Evolutionary conservation across 1,140 invertebrate genomes (phyloP).

Genomic region (Nylanderia fulva): DNA sequence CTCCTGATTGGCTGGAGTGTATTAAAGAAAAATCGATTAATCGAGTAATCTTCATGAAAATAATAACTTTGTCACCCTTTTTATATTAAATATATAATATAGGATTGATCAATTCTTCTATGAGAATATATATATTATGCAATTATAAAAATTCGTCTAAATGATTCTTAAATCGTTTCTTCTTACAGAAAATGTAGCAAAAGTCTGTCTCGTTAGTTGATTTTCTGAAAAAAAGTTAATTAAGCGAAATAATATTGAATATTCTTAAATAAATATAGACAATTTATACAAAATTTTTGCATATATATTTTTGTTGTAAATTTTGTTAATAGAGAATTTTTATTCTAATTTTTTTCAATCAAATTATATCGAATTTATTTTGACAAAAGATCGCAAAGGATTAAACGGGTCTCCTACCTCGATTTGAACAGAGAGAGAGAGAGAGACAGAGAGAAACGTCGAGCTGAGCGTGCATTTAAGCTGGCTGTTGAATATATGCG

Average conservation of each 20-base stretch:
- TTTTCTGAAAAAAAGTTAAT: background rate
- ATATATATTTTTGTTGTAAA: background rate
- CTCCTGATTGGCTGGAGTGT: too few relatives aligned
- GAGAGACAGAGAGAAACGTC: background rate
- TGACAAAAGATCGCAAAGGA: background rate
- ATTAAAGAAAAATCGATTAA: too few relatives aligned
- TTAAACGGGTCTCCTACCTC: background rate
- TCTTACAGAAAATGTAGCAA: background rate
- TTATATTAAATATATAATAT: too few relatives aligned
- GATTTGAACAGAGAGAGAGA: background rate
- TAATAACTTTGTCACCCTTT: too few relatives aligned
- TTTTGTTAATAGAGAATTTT: background rate
- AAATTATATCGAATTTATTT: slow-evolving; percentile 7
- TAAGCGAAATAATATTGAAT: background rate
- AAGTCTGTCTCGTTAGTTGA: background rate
- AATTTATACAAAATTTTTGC: background rate
- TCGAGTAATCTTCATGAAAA: too few relatives aligned
- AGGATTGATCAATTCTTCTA: too few relatives aligned
- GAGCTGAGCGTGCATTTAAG: slow-evolving; percentile 30
- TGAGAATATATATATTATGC: too few relatives aligned
- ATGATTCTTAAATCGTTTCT: background rate
- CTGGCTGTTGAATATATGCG: slow-evolving; percentile 3
- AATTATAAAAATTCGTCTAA: too few relatives aligned
- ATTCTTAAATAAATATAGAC: background rate
- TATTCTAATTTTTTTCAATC: background rate